Evolutionary conservation across 2,113 vertebrate genomes (phyloP).

Genomic region (Nettapus auritus): DNA sequence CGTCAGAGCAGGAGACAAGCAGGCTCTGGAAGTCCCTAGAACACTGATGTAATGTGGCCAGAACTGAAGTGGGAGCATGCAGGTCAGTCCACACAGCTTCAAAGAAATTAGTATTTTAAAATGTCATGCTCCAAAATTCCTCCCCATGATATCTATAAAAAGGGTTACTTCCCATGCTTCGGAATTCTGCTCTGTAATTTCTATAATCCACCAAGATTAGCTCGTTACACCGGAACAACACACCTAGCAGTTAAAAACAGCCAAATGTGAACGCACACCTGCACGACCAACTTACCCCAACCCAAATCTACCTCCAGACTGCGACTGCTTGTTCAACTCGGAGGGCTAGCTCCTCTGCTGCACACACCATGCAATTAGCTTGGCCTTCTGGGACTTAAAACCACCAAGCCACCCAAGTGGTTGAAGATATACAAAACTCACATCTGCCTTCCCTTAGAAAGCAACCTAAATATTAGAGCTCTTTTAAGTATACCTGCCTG

Average conservation of each 20-base stretch:
- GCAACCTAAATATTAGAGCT: conserved; percentile 36
- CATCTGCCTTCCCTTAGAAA: conserved; percentile 45
- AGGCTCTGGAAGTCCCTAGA: background rate
- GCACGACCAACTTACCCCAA: background rate
- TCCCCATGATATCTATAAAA: background rate
- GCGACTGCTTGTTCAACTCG: conserved; percentile 9
- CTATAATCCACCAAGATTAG: background rate
- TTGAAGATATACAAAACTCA: background rate
- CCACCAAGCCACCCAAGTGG: conserved; percentile 59
- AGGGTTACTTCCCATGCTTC: background rate
- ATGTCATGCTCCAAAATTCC: background rate
- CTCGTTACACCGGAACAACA: background rate
- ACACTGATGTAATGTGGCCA: background rate
- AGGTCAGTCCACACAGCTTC: background rate
- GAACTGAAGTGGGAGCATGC: background rate
- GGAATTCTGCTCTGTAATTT: conserved; percentile 41
- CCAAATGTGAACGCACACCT: background rate
- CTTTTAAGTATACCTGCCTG: conserved; percentile 36
- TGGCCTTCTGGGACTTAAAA: conserved; percentile 40
- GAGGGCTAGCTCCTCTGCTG: background rate
- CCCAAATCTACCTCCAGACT: background rate
- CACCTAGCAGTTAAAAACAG: background rate
- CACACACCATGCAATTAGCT: background rate
- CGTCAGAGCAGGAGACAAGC: fast-evolving
- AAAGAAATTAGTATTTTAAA: background rate